Evolutionary conservation across 2,113 vertebrate genomes (phyloP).

Genomic region (Pleuronectes platessa): DNA sequence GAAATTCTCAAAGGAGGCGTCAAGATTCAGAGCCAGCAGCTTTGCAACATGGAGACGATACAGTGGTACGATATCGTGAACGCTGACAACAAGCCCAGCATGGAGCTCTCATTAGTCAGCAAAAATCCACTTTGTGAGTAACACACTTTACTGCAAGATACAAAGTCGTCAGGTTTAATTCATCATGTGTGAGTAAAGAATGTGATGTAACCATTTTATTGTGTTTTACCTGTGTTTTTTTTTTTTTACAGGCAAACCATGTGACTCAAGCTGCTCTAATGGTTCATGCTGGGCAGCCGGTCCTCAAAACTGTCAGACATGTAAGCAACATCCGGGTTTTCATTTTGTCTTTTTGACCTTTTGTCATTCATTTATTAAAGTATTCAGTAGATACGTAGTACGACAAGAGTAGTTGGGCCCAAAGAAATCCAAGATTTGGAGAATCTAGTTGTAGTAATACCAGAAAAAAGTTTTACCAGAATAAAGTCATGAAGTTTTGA

Average conservation of each 20-base stretch:
- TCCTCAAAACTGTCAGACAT: conserved; percentile 89
- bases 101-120: conserved; percentile 64
- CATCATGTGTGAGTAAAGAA: background rate
- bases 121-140: conserved; percentile 82
- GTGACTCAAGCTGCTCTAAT: conserved; percentile 87
- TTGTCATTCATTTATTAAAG: background rate
- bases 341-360: background rate
- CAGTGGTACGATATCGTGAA: conserved; percentile 92
- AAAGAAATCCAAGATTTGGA: too few relatives aligned
- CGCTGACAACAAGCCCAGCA: conserved; percentile 55
- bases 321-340: conserved; percentile 79
- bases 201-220: background rate
- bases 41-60: conserved; percentile 90
- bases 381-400: too few relatives aligned
- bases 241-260: conserved; percentile 85
- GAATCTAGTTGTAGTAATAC: too few relatives aligned
- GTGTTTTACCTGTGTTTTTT: background rate
- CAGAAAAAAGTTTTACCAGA: too few relatives aligned
- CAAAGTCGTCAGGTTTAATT: background rate
- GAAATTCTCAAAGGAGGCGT: conserved; percentile 94
- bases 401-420: too few relatives aligned
- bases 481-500: too few relatives aligned
- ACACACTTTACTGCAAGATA: background rate
- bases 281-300: conserved; percentile 92
- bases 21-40: conserved; percentile 82